Percentiles rank a stretch among this genome's conserved stretches.
phyloP scores from a whole-genome alignment of 2,113 vertebrate species.

The Halichoeres trimaculatus region DNA sequence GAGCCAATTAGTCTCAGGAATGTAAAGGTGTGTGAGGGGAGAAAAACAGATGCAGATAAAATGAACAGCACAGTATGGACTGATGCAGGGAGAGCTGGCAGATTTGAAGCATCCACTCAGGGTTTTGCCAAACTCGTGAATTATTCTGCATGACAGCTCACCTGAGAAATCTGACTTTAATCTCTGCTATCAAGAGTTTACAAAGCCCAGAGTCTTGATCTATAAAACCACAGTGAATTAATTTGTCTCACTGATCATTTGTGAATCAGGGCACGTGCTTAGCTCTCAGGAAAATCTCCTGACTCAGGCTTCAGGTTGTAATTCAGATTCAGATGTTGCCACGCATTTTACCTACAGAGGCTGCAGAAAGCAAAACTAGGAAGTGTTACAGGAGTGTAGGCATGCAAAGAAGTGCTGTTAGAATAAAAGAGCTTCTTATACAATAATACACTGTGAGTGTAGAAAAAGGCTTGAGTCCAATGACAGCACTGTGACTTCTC shows the following conservation, averaged over 20 bases:
- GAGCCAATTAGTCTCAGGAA: neutral
- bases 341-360: neutral
- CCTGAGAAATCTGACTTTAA: neutral
- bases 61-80: too few relatives aligned
- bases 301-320: slow-evolving; percentile 18
- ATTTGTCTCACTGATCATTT: slow-evolving; percentile 1
- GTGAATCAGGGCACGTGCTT: slow-evolving; percentile 25
- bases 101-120: neutral
- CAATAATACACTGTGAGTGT: too few relatives aligned
- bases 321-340: slow-evolving; percentile 30
- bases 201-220: neutral
- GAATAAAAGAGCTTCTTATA: too few relatives aligned
- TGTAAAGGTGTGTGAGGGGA: neutral
- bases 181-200: neutral
- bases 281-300: neutral
- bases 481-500: neutral
- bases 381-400: too few relatives aligned
- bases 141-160: neutral
- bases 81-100: too few relatives aligned
- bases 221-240: neutral
- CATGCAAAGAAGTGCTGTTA: too few relatives aligned
- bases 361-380: neutral
- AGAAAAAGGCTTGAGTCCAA: too few relatives aligned
- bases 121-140: neutral
- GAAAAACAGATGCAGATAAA: too few relatives aligned